A percentile compares a stretch with the other conserved stretches of the same genome.
Evolutionary conservation across 2,113 vertebrate genomes (phyloP).

Genomic region (Indicator maculatus): DNA sequence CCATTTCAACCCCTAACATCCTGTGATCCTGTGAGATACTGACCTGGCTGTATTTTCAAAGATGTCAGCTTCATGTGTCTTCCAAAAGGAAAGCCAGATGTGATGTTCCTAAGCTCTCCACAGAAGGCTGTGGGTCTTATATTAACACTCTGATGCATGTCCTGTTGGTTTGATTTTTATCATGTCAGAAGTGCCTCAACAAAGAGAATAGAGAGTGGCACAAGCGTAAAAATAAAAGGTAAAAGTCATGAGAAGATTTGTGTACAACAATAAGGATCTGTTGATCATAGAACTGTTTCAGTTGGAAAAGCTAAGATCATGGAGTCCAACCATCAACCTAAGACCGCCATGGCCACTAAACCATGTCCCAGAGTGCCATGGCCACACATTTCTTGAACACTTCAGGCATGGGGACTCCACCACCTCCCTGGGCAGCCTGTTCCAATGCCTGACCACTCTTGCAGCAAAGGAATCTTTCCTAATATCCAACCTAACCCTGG

Average conservation of each 20-base stretch:
- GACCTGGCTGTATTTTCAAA: background rate
- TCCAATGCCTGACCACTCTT: no score
- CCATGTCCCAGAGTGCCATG: no score
- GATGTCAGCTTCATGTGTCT: background rate
- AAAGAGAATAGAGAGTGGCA: background rate
- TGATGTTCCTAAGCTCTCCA: background rate
- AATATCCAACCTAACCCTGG: no score
- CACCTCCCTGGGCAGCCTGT: no score
- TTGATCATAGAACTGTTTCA: background rate
- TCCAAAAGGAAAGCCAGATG: background rate
- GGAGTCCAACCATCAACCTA: no score
- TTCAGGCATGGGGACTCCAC: no score
- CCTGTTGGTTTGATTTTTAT: background rate
- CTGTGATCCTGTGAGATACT: no score
- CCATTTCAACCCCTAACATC: no score
- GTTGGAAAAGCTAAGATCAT: no score
- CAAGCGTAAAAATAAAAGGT: background rate
- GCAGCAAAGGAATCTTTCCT: no score
- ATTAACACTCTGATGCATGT: background rate
- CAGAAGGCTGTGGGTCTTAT: background rate
- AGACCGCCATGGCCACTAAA: no score
- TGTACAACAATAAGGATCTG: fast-evolving
- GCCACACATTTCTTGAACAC: no score
- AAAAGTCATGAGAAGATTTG: background rate
- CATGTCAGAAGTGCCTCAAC: background rate